A percentile compares a stretch with the other conserved stretches of the same genome.
These are phyloP conservation scores for Paguma larvata DNA, from an alignment of 2,797 vertebrate species.

Conservation along the genomic window DNA sequence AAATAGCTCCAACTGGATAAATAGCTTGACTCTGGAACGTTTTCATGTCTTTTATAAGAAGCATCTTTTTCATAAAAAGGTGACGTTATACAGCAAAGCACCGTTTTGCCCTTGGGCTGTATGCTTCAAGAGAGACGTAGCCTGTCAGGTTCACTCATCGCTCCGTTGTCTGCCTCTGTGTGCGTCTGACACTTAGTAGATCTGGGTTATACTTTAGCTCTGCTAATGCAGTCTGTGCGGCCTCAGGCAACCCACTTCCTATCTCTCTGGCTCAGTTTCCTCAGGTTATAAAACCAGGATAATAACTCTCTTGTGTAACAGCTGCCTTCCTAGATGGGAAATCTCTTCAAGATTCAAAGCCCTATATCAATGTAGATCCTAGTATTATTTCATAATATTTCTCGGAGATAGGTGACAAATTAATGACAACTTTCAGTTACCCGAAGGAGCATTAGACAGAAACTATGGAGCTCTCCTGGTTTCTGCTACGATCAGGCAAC, in stretches of 20 bases:
- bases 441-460: not conserved
- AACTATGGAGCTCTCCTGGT: not conserved
- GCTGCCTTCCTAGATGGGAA: not conserved
- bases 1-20: not conserved
- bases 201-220: not conserved
- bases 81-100: not conserved
- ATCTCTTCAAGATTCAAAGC: slow-evolving; percentile 37
- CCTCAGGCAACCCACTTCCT: not conserved
- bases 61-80: not conserved
- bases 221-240: not conserved
- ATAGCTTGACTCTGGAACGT: not conserved
- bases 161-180: not conserved
- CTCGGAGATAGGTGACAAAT: not conserved
- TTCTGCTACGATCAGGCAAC: not conserved
- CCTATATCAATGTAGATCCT: slow-evolving; percentile 28
- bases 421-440: not conserved
- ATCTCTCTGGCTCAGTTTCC: not conserved
- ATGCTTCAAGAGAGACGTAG: not conserved
- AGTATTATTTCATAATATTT: not conserved
- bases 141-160: not conserved
- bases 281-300: not conserved
- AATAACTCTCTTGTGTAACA: not conserved
- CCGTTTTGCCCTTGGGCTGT: not conserved
- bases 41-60: not conserved
- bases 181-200: not conserved